A percentile compares a stretch with the other conserved stretches of the same genome.
phyloP scores from a whole-genome alignment of 2,797 vertebrate species.

The Aselliscus stoliczkanus region DNA sequence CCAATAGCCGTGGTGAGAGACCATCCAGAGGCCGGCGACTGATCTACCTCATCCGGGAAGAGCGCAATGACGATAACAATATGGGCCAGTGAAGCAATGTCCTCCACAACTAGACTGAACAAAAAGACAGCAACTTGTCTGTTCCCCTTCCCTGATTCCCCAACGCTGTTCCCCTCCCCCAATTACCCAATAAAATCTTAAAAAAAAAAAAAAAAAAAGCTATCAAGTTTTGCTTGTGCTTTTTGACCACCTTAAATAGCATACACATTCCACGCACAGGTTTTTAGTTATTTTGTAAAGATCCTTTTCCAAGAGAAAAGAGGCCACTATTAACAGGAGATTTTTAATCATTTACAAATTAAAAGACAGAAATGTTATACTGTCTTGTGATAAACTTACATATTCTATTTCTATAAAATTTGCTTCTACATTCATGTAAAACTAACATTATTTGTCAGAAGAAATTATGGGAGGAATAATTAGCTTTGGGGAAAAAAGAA shows the following conservation, averaged over 20 bases:
- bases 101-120: too few species aligned
- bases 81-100: too few species aligned
- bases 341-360: conserved; percentile 43
- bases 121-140: too few species aligned
- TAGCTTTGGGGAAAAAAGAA: neutral
- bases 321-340: neutral
- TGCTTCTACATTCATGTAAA: neutral
- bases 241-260: neutral
- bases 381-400: conserved; percentile 32
- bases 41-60: too few species aligned
- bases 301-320: conserved; percentile 18
- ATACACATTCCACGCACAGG: neutral
- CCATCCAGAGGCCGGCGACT: too few species aligned
- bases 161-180: too few species aligned
- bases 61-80: too few species aligned
- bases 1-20: too few species aligned
- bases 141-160: too few species aligned
- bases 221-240: neutral
- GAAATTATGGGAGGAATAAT: neutral
- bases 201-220: too few species aligned
- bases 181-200: too few species aligned
- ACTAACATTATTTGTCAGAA: neutral
- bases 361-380: conserved; percentile 23
- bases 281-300: neutral
- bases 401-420: conserved; percentile 42